Percentiles rank a stretch among this genome's conserved stretches.
phyloP scores from a whole-genome alignment of 1,140 invertebrate genomes.

The Drosophila arizonae region DNA sequence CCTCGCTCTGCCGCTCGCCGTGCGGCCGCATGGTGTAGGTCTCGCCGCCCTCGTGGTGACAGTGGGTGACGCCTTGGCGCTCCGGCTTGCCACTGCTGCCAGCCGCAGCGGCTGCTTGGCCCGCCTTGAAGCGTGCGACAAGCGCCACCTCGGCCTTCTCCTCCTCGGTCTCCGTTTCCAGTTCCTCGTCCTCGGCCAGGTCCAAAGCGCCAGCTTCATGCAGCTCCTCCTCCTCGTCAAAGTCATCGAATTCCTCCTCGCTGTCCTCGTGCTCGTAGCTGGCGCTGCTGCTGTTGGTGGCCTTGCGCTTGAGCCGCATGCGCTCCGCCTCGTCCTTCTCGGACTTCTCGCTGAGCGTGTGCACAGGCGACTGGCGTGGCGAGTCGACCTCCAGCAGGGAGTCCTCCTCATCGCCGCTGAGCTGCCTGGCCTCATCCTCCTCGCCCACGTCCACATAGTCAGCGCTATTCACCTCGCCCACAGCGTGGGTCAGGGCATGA shows the following conservation, averaged over 20 bases:
- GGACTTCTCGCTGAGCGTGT: conserved; percentile 83
- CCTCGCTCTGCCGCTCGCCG: conserved; percentile 54
- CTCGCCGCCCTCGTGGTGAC: conserved; percentile 86
- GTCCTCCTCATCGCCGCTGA: conserved; percentile 84
- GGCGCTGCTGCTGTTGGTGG: conserved; percentile 23
- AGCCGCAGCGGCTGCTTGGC: conserved; percentile 27
- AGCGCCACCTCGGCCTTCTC: conserved; percentile 62
- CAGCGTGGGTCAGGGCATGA: conserved; percentile 92
- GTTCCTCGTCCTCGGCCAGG: conserved; percentile 62
- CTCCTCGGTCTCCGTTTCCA: conserved; percentile 62
- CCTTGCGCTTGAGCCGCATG: conserved; percentile 67
- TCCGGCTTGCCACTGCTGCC: conserved; percentile 40
- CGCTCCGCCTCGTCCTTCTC: conserved; percentile 60
- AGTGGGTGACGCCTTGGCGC: conserved; percentile 85
- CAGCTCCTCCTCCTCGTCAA: conserved; percentile 78
- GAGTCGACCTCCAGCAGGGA: conserved; percentile 85
- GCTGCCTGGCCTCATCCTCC: conserved; percentile 84
- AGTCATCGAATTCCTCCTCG: conserved; percentile 74
- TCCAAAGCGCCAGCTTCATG: conserved; percentile 43
- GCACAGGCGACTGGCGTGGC: conserved; percentile 85
- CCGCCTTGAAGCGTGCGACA: conserved; percentile 53
- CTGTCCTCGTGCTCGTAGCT: conserved; percentile 72
- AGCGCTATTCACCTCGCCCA: conserved; percentile 89
- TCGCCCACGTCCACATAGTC: conserved; percentile 87
- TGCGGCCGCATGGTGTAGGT: conserved; percentile 87